These are phyloP conservation scores for Proteles cristata DNA, from an alignment of 2,113 vertebrate species.

Conservation along the genomic window DNA sequence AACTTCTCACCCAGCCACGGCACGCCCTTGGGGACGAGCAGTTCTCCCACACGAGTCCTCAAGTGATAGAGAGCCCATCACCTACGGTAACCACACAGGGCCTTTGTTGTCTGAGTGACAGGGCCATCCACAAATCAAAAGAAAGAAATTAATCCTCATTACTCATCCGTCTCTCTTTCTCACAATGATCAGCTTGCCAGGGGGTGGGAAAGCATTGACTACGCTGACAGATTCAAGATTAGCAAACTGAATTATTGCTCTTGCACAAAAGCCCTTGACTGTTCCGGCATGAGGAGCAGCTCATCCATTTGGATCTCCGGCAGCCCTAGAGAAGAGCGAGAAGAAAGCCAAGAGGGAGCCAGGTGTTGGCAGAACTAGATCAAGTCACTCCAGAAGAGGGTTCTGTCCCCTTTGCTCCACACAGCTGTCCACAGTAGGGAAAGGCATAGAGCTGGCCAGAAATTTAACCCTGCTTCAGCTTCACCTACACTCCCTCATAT, in stretches of 20 bases:
- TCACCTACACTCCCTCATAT: background rate
- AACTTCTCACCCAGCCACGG: background rate
- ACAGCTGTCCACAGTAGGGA: accelerated
- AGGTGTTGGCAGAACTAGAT: background rate
- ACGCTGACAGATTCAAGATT: background rate
- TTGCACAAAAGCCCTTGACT: background rate
- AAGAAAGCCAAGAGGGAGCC: background rate
- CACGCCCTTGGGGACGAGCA: background rate
- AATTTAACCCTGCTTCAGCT: background rate
- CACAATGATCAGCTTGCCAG: background rate
- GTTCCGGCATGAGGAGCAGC: background rate
- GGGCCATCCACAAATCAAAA: constrained; percentile 34
- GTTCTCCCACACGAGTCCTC: background rate
- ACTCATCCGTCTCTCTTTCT: background rate
- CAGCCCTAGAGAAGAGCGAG: background rate
- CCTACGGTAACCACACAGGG: background rate
- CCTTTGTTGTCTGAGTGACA: constrained; percentile 45
- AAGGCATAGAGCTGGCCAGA: background rate
- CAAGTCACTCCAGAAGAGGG: background rate
- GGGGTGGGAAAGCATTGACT: background rate
- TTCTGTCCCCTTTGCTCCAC: too few species aligned
- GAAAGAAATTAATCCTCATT: constrained; percentile 43
- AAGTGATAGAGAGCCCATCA: constrained; percentile 28
- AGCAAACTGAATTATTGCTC: background rate
- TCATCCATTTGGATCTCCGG: background rate